Percentiles rank a stretch among this genome's conserved stretches.
These are phyloP conservation scores for Mastacembelus armatus DNA, from an alignment of 2,797 vertebrate genomes.

Conservation along the genomic window DNA sequence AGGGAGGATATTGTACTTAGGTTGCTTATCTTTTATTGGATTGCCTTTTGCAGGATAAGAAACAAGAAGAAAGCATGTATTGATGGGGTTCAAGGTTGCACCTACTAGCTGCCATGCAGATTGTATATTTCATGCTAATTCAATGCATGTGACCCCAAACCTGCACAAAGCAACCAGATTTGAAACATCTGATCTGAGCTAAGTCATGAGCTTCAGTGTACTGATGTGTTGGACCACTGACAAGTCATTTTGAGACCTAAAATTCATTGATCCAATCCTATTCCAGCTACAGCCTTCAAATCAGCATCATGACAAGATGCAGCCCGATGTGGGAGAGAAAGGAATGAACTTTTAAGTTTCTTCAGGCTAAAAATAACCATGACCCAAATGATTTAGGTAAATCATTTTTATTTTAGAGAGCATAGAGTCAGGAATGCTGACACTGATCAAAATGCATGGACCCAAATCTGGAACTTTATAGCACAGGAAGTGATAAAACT, in stretches of 20 bases:
- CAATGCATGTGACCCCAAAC: background rate
- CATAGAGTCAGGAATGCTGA: constrained; percentile 75
- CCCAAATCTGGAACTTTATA: constrained; percentile 76
- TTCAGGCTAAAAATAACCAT: constrained; percentile 32
- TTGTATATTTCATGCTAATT: background rate
- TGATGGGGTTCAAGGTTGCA: background rate
- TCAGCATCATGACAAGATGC: background rate
- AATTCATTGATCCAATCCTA: constrained; percentile 8
- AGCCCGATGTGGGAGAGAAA: constrained; percentile 1
- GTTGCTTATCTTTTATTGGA: background rate
- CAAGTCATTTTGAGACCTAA: background rate
- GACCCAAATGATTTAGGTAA: constrained; percentile 50
- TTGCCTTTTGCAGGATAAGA: background rate
- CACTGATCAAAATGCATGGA: constrained; percentile 70
- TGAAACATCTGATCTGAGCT: constrained; percentile 9
- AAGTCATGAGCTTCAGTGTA: constrained; percentile 2
- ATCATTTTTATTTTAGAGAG: constrained; percentile 66
- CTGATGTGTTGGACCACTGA: background rate
- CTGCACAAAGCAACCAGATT: background rate
- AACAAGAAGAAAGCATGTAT: background rate
- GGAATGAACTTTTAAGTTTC: constrained; percentile 12
- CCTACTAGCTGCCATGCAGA: background rate
- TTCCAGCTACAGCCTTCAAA: constrained; percentile 18
- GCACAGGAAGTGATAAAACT: constrained; percentile 84
- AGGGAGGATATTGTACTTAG: background rate